Conservation (phyloP, 2,797 vertebrate species). For the Galaxias olidus region DNA sequence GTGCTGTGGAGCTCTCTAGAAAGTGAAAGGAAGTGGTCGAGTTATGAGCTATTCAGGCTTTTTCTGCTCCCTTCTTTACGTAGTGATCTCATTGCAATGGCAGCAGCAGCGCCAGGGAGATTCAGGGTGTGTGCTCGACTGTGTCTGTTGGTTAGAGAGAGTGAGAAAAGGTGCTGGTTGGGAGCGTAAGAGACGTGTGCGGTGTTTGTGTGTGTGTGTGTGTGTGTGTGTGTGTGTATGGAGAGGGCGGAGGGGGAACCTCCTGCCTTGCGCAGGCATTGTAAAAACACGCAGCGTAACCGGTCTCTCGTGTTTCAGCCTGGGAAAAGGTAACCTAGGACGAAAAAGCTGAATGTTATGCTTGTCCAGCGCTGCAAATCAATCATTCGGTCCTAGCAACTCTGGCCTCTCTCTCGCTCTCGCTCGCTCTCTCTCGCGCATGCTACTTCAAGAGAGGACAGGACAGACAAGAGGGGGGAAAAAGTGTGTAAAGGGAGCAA, state of each 20-base stretch:
- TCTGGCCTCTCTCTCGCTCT: conserved; percentile 34
- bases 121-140: conserved; percentile 54
- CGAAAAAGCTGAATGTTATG: conserved; percentile 40
- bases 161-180: conserved; percentile 17
- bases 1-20: conserved; percentile 11
- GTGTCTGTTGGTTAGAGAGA: conserved; percentile 2
- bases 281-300: conserved; percentile 23
- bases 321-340: conserved; percentile 61
- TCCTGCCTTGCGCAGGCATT: conserved; percentile 50
- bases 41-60: conserved; percentile 36
- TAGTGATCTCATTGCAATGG: conserved; percentile 73
- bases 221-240: conserved; percentile 19
- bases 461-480: conserved; percentile 45
- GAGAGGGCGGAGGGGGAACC: conserved; percentile 40
- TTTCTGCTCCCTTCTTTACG: conserved; percentile 54
- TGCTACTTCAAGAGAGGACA: conserved; percentile 30
- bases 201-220: conserved; percentile 17
- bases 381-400: conserved; percentile 32
- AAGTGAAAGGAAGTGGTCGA: conserved; percentile 25
- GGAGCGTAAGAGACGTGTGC: conserved; percentile 6
- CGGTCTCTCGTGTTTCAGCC: conserved; percentile 54
- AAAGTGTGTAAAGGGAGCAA: no score
- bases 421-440: conserved; percentile 4
- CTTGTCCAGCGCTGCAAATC: conserved; percentile 68
- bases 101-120: conserved; percentile 71